Evolutionary conservation across 2,113 vertebrate species (phyloP).

Genomic region (Muntiacus muntjak): DNA sequence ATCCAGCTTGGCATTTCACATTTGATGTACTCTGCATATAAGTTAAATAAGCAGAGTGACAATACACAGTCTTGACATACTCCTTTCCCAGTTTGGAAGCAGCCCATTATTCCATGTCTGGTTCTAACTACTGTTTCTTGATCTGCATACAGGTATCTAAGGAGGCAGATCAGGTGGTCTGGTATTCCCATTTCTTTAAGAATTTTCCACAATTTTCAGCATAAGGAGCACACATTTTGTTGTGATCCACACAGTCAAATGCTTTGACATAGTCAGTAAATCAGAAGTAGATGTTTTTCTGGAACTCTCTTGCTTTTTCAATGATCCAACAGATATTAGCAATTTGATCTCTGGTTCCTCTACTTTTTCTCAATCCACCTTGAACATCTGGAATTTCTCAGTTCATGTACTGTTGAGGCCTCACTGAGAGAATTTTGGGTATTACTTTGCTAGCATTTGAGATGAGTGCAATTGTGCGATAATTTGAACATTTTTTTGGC

Average conservation of each 20-base stretch:
- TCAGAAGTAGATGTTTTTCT: not conserved
- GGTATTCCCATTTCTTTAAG: not conserved
- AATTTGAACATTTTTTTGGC: not conserved
- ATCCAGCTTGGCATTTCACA: not conserved
- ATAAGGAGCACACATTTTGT: not conserved
- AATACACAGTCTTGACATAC: not conserved
- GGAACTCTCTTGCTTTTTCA: not conserved
- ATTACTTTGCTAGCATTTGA: rapidly evolving
- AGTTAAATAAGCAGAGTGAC: not conserved
- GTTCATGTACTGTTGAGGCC: not conserved
- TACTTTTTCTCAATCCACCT: not conserved
- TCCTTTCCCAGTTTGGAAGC: not conserved
- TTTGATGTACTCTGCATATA: not conserved
- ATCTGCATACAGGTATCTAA: not conserved
- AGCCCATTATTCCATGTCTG: not conserved
- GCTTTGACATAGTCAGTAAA: not conserved
- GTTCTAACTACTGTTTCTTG: not conserved
- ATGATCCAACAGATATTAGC: not conserved
- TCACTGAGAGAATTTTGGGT: not conserved
- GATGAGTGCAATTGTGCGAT: rapidly evolving
- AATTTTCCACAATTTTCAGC: not conserved
- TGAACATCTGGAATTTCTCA: not conserved
- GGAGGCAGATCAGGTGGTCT: not conserved
- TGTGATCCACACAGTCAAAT: not conserved
- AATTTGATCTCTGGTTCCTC: not conserved